These are phyloP conservation scores for Clusia tigrina DNA, from an alignment of 2,888 invertebrate genomes.

Conservation along the genomic window DNA sequence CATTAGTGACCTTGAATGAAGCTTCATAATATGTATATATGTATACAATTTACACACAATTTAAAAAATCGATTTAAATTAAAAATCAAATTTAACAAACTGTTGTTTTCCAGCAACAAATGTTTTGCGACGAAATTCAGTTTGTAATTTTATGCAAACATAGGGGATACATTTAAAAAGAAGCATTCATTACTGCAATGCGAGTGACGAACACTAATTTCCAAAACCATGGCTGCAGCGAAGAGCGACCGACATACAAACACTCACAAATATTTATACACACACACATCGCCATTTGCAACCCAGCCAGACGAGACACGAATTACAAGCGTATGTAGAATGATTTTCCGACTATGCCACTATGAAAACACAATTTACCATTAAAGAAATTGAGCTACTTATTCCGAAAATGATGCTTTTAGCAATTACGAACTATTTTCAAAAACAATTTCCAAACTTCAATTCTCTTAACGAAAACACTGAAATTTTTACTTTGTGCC, in stretches of 20 bases:
- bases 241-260: not conserved
- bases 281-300: constrained; percentile 1
- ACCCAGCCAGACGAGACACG: not conserved
- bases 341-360: too few relatives aligned
- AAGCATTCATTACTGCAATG: too few relatives aligned
- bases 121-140: not conserved
- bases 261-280: constrained; percentile 7
- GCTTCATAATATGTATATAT: not conserved
- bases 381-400: too few relatives aligned
- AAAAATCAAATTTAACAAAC: not conserved
- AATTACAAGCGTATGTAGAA: too few relatives aligned
- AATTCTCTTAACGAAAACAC: not conserved
- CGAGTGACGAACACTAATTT: not conserved
- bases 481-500: constrained; percentile 5
- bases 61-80: not conserved
- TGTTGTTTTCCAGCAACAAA: not conserved
- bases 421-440: not conserved
- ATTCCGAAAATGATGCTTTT: not conserved
- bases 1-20: constrained; percentile 16
- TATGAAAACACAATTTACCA: too few relatives aligned
- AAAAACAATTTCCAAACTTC: not conserved
- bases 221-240: not conserved
- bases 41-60: not conserved
- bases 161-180: not conserved
- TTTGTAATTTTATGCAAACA: not conserved